phyloP scores from a whole-genome alignment of 2,113 vertebrate species.

The Corythaixoides concolor region DNA sequence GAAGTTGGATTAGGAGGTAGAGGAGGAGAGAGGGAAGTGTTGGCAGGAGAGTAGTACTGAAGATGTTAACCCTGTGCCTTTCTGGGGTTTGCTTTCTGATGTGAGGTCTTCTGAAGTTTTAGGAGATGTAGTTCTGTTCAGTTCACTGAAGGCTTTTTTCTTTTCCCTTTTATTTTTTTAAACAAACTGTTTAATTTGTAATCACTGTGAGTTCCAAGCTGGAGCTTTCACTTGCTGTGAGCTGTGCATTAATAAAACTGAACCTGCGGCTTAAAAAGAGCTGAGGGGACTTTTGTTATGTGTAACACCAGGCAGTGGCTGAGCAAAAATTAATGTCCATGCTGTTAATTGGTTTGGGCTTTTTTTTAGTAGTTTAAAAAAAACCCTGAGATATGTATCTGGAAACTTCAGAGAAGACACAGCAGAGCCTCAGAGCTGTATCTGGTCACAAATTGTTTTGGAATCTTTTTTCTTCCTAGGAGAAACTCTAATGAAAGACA shows the following conservation, averaged over 20 bases:
- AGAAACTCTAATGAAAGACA: neutral
- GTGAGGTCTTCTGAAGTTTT: neutral
- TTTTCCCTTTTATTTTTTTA: too few species aligned
- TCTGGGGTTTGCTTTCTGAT: neutral
- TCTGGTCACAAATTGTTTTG: neutral
- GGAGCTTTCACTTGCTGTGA: neutral
- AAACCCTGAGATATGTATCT: fast-evolving
- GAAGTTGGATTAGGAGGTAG: neutral
- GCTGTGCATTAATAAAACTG: neutral
- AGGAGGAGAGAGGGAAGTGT: neutral
- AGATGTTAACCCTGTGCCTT: neutral
- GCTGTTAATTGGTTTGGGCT: neutral
- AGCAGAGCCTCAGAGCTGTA: neutral
- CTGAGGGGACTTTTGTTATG: neutral
- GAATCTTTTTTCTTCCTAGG: neutral
- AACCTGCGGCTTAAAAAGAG: neutral
- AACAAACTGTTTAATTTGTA: neutral
- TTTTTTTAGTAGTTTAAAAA: neutral
- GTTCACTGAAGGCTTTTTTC: neutral
- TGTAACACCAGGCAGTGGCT: neutral
- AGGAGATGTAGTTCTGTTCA: neutral
- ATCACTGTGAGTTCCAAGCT: neutral
- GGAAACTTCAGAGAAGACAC: neutral
- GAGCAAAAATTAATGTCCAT: neutral
- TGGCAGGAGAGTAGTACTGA: neutral